These are phyloP conservation scores for Ariolimax columbianus DNA, from an alignment of 2,888 invertebrate genomes.

Conservation along the genomic window DNA sequence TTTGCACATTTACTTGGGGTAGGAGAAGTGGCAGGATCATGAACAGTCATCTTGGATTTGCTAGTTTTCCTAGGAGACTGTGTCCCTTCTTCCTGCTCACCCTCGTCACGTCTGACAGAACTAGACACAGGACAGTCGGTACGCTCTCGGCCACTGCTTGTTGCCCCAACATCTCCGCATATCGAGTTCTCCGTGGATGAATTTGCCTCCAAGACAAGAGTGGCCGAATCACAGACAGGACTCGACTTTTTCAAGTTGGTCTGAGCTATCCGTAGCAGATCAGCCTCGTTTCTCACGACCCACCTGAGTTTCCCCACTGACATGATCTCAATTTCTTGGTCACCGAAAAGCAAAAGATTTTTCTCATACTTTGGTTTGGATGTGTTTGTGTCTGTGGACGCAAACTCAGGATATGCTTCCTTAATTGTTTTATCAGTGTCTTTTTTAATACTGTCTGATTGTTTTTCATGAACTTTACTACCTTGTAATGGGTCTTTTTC, in stretches of 20 bases:
- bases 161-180: slow-evolving; percentile 17
- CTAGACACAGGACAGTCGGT: slow-evolving; percentile 49
- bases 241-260: slow-evolving; percentile 41
- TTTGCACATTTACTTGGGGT: slow-evolving; percentile 32
- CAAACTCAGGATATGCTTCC: slow-evolving; percentile 13
- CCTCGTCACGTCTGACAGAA: slow-evolving; percentile 44
- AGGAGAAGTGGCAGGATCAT: neutral
- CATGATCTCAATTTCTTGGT: slow-evolving; percentile 72
- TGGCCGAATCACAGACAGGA: slow-evolving; percentile 45
- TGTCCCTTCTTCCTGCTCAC: slow-evolving; percentile 34
- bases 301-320: slow-evolving; percentile 72
- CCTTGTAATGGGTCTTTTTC: neutral
- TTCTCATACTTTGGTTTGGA: slow-evolving; percentile 63
- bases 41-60: slow-evolving; percentile 12
- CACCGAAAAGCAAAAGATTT: slow-evolving; percentile 69
- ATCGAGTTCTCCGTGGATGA: slow-evolving; percentile 41
- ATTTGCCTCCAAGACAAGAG: slow-evolving; percentile 47
- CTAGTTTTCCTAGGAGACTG: slow-evolving; percentile 9
- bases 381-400: neutral
- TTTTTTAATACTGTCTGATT: slow-evolving; percentile 14
- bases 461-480: neutral
- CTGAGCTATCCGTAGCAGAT: slow-evolving; percentile 57
- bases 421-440: slow-evolving; percentile 12
- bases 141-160: neutral
- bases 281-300: slow-evolving; percentile 72